Percentiles rank a stretch among this genome's conserved stretches.
These are phyloP conservation scores for Edolisoma coerulescens DNA, from an alignment of 2,113 vertebrate genomes.

Conservation along the genomic window DNA sequence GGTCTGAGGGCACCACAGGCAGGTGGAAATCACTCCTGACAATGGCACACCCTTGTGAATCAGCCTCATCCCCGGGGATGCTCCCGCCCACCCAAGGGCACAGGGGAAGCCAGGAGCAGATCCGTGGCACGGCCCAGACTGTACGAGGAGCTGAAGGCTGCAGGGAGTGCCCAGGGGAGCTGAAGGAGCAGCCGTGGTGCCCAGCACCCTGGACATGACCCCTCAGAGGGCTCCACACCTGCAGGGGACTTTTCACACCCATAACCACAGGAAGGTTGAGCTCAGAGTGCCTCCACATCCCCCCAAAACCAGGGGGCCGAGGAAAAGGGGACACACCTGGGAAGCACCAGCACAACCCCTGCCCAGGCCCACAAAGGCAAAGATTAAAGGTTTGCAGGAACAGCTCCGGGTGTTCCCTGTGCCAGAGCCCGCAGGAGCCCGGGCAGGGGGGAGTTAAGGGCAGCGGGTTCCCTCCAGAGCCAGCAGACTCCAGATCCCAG, in stretches of 20 bases:
- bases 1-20: not conserved
- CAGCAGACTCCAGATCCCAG: not conserved
- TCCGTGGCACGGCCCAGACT: fast-evolving
- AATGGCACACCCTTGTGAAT: fast-evolving
- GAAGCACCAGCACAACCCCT: not conserved
- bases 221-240: not conserved
- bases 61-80: not conserved
- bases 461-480: not conserved
- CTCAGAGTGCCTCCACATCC: not conserved
- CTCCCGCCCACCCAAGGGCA: not conserved
- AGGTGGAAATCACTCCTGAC: not conserved
- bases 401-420: fast-evolving
- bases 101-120: not conserved
- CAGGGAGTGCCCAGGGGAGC: not conserved
- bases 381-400: not conserved
- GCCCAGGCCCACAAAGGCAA: not conserved
- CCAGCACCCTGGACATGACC: not conserved
- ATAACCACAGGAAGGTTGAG: not conserved
- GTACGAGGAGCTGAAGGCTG: fast-evolving
- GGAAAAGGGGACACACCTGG: not conserved
- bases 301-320: not conserved
- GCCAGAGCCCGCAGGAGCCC: not conserved
- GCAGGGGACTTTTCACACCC: fast-evolving
- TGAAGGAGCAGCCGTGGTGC: not conserved
- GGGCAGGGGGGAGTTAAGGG: not conserved